Conservation (phyloP, 2,888 invertebrate species). For the Chaitophorus viminalis region DNA sequence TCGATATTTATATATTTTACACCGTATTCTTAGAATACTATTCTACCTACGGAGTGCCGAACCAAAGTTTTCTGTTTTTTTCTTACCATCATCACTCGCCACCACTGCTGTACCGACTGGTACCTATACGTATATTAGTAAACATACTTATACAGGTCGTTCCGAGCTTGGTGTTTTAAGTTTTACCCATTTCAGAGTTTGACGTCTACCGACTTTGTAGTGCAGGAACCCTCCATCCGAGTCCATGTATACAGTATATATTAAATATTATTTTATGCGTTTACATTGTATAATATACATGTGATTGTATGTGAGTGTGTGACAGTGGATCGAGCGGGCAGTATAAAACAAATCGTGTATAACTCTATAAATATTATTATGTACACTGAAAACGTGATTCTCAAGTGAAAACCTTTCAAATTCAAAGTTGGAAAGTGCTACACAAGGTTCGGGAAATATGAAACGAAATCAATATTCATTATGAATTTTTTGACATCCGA, state of each 20-base stretch:
- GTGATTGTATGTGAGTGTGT: too few relatives aligned
- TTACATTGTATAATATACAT: too few relatives aligned
- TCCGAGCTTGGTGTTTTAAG: not conserved
- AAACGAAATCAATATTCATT: constrained; percentile 24
- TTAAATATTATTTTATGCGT: too few relatives aligned
- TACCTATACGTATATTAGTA: too few relatives aligned
- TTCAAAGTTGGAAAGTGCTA: not conserved
- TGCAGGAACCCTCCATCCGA: not conserved
- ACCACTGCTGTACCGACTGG: too few relatives aligned
- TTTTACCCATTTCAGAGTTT: constrained; percentile 29
- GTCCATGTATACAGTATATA: not conserved
- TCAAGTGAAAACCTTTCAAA: not conserved
- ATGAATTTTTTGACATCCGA: not conserved
- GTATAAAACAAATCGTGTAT: constrained; percentile 22
- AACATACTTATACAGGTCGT: too few relatives aligned
- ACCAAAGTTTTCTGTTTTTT: too few relatives aligned
- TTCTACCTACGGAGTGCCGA: too few relatives aligned
- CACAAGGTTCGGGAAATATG: not conserved
- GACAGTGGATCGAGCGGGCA: too few relatives aligned
- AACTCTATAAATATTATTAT: too few relatives aligned
- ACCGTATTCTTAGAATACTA: not conserved
- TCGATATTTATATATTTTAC: not conserved
- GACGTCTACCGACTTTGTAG: constrained; percentile 1
- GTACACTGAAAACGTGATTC: not conserved
- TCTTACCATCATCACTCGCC: too few relatives aligned